phyloP scores from a whole-genome alignment of 2,888 invertebrate genomes.

The Diarsia rubi region DNA sequence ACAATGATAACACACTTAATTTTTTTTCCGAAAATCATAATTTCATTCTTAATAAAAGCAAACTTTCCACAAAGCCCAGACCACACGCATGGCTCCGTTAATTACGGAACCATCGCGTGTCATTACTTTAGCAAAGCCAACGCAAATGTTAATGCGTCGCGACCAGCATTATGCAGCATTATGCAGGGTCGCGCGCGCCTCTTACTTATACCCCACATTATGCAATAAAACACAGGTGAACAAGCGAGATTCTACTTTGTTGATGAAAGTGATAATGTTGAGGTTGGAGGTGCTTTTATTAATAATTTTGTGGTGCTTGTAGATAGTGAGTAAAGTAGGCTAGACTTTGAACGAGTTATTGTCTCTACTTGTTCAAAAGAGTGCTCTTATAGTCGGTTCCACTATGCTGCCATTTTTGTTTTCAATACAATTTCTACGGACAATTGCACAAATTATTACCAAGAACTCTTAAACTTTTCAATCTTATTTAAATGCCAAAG shows the following conservation, averaged over 20 bases:
- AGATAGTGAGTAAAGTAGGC: background rate
- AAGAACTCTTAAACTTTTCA: background rate
- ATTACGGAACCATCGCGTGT: conserved; percentile 64
- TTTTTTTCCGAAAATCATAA: background rate
- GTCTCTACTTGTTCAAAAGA: background rate
- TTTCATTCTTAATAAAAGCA: background rate
- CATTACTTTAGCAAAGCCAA: conserved; percentile 64
- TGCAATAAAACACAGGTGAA: conserved; percentile 64
- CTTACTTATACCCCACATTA: conserved; percentile 54
- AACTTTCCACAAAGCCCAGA: conserved; percentile 25
- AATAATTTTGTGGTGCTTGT: conserved; percentile 33
- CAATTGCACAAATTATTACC: background rate
- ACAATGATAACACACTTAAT: too few species aligned
- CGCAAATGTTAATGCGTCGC: conserved; percentile 68
- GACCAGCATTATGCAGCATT: conserved; percentile 72
- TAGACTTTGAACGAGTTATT: background rate
- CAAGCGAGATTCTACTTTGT: conserved; percentile 54
- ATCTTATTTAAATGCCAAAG: background rate
- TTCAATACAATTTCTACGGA: background rate
- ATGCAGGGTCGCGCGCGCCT: conserved; percentile 70
- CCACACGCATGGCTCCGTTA: conserved; percentile 59
- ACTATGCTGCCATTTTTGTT: background rate
- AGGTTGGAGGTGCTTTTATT: conserved; percentile 33
- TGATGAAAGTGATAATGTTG: conserved; percentile 58
- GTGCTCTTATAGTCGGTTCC: background rate